Evolutionary conservation across 2,797 vertebrate species (phyloP), one percentile per base, ranked within the genome.

Genomic region (Tarsius wallacei): DNA sequence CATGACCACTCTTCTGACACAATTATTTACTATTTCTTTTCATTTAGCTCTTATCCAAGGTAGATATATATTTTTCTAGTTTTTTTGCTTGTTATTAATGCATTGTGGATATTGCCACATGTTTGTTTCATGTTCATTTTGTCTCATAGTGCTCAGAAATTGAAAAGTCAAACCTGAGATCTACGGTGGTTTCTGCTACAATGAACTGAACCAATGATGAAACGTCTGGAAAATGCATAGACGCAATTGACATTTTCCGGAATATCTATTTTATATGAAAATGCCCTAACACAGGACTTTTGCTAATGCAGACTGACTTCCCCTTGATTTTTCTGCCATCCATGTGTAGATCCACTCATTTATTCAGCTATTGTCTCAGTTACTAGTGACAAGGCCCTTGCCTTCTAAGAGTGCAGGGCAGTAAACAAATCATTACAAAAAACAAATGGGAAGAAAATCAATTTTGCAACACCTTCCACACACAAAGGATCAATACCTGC

Each of bases 1-100:
- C 22, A 2, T 53, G 13, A 68, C 26, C 16, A 49, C 28, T 84
- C 77, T 80, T 71, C 49, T 49, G 66, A 64, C 70, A 51, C 1
- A 64, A 24, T 88, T 81, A 28, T 71, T 53, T 28, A 28, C 49
- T 53, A 15, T 36, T 55, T 63, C 68, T 74, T 66, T 57, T 84
- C 80, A 74, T 33, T 81, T 66, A 63, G 19, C 71, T 94, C 21
- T 66, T 85, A 91, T 59, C 90, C 74, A 57, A 90, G 24, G 61
- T 68, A 70, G 15, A 83, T 66, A 59, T 14, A 26, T 33, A 71
- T 51, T 64, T 77, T 81, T 36, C 47, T 61, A 73, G 55, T 42
- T 90, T 57, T 17, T 77, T 57, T 36, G 36, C 53, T 82, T 77
- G 11, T 4, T 21, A 11, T 19, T 36, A 59, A 64, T 49, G 11